Evolutionary conservation across 2,113 vertebrate species (phyloP).

Genomic region (Trichomycterus rosablanca): DNA sequence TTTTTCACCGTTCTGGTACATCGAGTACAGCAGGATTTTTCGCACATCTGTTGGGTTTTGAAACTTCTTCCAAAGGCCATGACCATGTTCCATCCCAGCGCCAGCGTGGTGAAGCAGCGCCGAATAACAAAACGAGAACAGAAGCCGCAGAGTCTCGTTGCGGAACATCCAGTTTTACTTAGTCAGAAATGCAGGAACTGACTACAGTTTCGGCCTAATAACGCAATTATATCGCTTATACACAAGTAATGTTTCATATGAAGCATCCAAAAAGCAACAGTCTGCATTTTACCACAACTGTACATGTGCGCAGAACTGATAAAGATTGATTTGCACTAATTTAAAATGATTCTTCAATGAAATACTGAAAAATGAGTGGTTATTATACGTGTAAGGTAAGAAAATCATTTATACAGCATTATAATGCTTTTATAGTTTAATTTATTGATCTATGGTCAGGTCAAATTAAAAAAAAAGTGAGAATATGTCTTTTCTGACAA

Average conservation of each 20-base stretch:
- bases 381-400: neutral
- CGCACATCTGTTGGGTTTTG: neutral
- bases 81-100: neutral
- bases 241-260: neutral
- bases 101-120: neutral
- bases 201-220: neutral
- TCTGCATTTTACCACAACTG: too few relatives aligned
- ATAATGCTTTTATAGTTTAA: too few relatives aligned
- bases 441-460: too few relatives aligned
- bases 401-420: neutral
- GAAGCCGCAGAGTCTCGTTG: too few relatives aligned
- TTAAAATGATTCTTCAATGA: too few relatives aligned
- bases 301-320: neutral
- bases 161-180: too few relatives aligned
- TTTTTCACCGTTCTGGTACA: neutral
- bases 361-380: too few relatives aligned
- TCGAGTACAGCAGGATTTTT: neutral
- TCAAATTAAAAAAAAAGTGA: too few relatives aligned
- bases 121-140: slow-evolving; percentile 1
- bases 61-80: neutral
- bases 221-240: too few relatives aligned
- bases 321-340: neutral
- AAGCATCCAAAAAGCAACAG: neutral
- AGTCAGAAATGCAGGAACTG: neutral
- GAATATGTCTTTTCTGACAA: too few relatives aligned